These are phyloP conservation scores for Gymnogyps californianus DNA, from an alignment of 2,113 vertebrate genomes.

Conservation along the genomic window DNA sequence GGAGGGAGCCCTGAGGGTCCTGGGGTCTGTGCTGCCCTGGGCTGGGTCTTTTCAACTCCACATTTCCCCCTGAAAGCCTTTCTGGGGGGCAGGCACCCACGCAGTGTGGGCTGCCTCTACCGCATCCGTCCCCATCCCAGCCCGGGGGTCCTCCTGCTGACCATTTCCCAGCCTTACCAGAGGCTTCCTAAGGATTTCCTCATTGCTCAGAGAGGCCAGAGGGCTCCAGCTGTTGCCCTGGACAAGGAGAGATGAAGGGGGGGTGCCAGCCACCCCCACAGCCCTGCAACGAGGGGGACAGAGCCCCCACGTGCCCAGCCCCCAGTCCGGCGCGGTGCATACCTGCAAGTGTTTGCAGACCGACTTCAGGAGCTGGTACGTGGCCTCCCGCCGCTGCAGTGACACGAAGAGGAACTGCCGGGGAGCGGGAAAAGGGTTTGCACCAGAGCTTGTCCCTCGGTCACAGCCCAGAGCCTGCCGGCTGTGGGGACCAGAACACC, in stretches of 20 bases:
- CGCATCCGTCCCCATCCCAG: neutral
- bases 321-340: fast-evolving
- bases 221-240: conserved; percentile 72
- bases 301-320: fast-evolving
- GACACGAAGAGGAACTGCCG: conserved; percentile 82
- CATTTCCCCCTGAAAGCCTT: fast-evolving
- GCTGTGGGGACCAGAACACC: fast-evolving
- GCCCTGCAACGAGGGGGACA: neutral
- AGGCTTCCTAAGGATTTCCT: conserved; percentile 60
- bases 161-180: conserved; percentile 52
- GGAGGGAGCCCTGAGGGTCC: neutral
- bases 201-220: conserved; percentile 56
- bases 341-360: conserved; percentile 81
- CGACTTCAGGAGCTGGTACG: conserved; percentile 77
- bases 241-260: neutral
- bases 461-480: fast-evolving
- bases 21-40: fast-evolving
- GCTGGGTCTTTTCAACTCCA: neutral
- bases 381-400: conserved; percentile 77
- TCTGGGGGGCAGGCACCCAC: neutral
- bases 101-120: fast-evolving
- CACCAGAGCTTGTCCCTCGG: neutral
- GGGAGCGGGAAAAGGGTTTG: neutral
- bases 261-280: fast-evolving
- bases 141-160: neutral